phyloP scores from a whole-genome alignment of 2,797 vertebrate species.

The Chelon auratus region DNA sequence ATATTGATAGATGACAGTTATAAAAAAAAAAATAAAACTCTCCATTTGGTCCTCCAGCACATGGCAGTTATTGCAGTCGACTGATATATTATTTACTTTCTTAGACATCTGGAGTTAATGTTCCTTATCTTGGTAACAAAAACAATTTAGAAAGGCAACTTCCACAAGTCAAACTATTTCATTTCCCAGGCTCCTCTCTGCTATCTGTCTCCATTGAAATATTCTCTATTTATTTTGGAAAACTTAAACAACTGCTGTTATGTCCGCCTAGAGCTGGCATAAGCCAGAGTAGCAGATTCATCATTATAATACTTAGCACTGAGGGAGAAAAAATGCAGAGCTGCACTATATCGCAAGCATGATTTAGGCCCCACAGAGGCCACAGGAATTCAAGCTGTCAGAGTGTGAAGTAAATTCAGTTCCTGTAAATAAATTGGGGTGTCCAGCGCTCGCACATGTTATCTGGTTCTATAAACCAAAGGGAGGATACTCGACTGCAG shows the following conservation, averaged over 20 bases:
- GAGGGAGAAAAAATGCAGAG: slow-evolving; percentile 74
- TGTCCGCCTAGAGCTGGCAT: slow-evolving; percentile 84
- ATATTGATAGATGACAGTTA: slow-evolving; percentile 72
- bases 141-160: slow-evolving; percentile 90
- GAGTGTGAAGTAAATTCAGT: slow-evolving; percentile 76
- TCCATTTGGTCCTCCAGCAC: slow-evolving; percentile 79
- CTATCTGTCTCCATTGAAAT: slow-evolving; percentile 88
- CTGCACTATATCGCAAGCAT: slow-evolving; percentile 75
- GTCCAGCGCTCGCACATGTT: slow-evolving; percentile 65
- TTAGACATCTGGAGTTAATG: slow-evolving; percentile 90
- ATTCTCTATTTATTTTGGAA: slow-evolving; percentile 88
- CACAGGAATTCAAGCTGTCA: slow-evolving; percentile 80
- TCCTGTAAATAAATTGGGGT: slow-evolving; percentile 76
- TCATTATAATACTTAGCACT: slow-evolving; percentile 86
- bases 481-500: slow-evolving; percentile 44
- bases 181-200: slow-evolving; percentile 87
- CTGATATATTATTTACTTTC: slow-evolving; percentile 86
- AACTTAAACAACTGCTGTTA: slow-evolving; percentile 89
- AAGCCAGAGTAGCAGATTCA: slow-evolving; percentile 83
- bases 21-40: slow-evolving; percentile 66
- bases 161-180: slow-evolving; percentile 88
- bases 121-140: slow-evolving; percentile 88
- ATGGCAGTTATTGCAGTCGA: slow-evolving; percentile 80
- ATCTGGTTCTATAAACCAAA: slow-evolving; percentile 68
- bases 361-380: slow-evolving; percentile 78